Percentiles rank a stretch among this genome's conserved stretches.
phyloP scores from a whole-genome alignment of 1,140 invertebrate genomes.

The Grapholita molesta region DNA sequence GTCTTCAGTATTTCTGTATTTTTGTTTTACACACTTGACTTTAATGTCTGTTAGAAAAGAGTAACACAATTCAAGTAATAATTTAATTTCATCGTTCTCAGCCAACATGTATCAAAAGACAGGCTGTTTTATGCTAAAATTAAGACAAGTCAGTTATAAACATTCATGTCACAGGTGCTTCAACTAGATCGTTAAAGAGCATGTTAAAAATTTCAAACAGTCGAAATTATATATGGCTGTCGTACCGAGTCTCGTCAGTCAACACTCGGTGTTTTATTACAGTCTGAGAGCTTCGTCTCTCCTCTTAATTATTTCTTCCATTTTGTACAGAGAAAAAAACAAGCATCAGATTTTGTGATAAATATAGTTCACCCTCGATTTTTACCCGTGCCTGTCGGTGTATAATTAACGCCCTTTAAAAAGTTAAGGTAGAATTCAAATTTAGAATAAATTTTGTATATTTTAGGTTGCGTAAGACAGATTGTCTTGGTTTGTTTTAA shows the following conservation, averaged over 20 bases:
- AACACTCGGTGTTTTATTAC: constrained; percentile 65
- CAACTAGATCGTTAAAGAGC: constrained; percentile 31
- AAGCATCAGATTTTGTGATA: constrained; percentile 68
- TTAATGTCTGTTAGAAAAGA: background rate
- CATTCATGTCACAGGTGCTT: constrained; percentile 38
- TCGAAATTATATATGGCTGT: constrained; percentile 34
- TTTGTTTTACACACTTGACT: too few relatives aligned
- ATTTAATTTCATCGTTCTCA: background rate
- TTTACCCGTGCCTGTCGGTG: constrained; percentile 33
- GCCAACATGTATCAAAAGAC: background rate
- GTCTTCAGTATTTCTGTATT: too few relatives aligned
- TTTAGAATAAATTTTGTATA: constrained; percentile 25
- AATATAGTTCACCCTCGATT: constrained; percentile 61
- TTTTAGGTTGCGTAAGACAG: constrained; percentile 15
- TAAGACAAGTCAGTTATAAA: constrained; percentile 21
- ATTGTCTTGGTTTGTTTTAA: constrained; percentile 15
- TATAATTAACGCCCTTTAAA: constrained; percentile 48
- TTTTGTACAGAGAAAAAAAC: constrained; percentile 59
- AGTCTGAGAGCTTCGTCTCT: constrained; percentile 53
- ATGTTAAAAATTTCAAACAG: constrained; percentile 37
- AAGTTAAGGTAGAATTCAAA: background rate
- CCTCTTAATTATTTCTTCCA: constrained; percentile 69
- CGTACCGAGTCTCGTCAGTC: constrained; percentile 48
- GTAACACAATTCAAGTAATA: background rate
- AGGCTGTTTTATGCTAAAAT: constrained; percentile 8